Evolutionary conservation across 1,140 invertebrate species (phyloP), one percentile per base, ranked within the genome.

Genomic region (Asbolus verrucosus): DNA sequence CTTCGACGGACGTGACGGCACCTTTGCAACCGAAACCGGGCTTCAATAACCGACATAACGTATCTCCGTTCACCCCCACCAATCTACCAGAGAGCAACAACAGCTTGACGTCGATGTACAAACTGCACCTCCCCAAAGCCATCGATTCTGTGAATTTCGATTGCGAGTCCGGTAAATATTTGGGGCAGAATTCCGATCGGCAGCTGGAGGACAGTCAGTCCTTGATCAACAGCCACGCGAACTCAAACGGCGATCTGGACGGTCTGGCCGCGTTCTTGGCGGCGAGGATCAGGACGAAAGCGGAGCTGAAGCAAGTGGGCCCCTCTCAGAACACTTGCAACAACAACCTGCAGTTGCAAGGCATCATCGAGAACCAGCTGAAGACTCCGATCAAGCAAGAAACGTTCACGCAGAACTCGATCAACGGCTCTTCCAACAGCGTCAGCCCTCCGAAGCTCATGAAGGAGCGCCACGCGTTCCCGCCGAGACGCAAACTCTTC

Each of bases 261-360:
- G 85, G 85, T 9, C 72, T 87, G 8, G 85, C 86, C 31, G 85
- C 85, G 14, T 83, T 86, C 43, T 79, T 91, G 41, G 86, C 89
- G 6, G 89, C 91, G 6, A 85, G 92, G 74, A 93, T 93, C 72
- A 84, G 91, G 50, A 94, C 92, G 1, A 93, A 93, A 82, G 92
- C 90, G 1, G 92, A 94, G 82, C 80, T 93, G 13, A 94, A 93
- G 82, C 91, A 91, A 77, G 88, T 87, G 2, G n/a, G n/a, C n/a
- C n/a, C n/a, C n/a, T n/a, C n/a, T n/a, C n/a, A n/a, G n/a, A n/a
- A n/a, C n/a, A n/a, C n/a, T n/a, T n/a, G n/a, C n/a, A n/a, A n/a
- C n/a, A n/a, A n/a, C n/a, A n/a, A n/a, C n/a, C n/a, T n/a, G n/a
- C n/a, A n/a, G n/a, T n/a, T n/a, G n/a, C n/a, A n/a, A n/a, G n/a